Evolutionary conservation across 2,797 vertebrate species (phyloP).

Genomic region (Sciaenops ocellatus): DNA sequence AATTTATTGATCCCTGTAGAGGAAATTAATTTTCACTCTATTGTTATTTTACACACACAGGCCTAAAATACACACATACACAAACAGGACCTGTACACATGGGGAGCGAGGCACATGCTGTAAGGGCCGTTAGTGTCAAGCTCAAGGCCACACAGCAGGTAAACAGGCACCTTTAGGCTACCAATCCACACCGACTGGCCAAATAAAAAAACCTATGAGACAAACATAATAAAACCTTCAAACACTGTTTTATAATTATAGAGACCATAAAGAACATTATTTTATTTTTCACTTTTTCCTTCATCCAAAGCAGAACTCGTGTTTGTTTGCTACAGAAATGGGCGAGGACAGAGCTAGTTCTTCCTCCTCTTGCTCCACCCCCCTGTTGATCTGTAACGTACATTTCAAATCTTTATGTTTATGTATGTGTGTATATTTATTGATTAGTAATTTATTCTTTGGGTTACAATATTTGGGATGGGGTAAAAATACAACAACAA

Average conservation of each 20-base stretch:
- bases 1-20: neutral
- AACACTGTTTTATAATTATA: too few species aligned
- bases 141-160: too few species aligned
- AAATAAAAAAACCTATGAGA: too few species aligned
- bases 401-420: neutral
- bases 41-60: neutral
- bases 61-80: neutral
- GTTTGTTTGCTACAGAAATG: constrained; percentile 1
- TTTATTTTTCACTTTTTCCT: neutral
- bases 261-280: neutral
- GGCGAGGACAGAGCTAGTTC: constrained; percentile 17
- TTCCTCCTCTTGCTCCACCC: neutral
- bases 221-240: too few species aligned
- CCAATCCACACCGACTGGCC: too few species aligned
- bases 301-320: neutral
- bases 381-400: neutral
- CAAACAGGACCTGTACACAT: neutral
- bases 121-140: neutral
- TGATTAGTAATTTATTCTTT: neutral
- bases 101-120: too few species aligned
- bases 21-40: neutral
- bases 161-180: too few species aligned
- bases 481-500: too few species aligned
- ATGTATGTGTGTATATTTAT: neutral
- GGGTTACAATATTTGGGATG: neutral